Evolutionary conservation across 2,113 vertebrate genomes (phyloP).

Genomic region (Leiothrix lutea): DNA sequence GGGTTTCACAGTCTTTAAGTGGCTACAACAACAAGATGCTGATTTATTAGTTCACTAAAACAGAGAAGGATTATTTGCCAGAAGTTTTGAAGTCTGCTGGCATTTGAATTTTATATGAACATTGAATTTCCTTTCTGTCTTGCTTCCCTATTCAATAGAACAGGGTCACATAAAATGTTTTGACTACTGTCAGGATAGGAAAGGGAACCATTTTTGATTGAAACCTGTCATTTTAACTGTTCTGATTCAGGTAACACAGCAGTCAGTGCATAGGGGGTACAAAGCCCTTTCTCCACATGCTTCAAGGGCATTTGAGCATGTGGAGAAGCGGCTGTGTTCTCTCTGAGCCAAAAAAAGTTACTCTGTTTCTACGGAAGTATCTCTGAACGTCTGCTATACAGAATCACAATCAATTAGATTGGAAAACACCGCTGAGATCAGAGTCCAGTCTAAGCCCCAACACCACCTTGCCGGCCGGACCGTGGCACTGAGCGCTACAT

Average conservation of each 20-base stretch:
- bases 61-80: not conserved
- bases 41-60: not conserved
- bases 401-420: not conserved
- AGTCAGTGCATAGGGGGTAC: accelerated
- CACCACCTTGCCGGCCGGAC: not conserved
- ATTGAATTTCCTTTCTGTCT: not conserved
- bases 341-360: not conserved
- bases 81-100: not conserved
- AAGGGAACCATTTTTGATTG: not conserved
- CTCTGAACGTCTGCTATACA: not conserved
- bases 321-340: accelerated
- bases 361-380: not conserved
- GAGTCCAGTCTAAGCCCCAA: not conserved
- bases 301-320: not conserved
- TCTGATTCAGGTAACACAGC: not conserved
- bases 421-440: not conserved
- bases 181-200: not conserved
- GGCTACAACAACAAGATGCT: not conserved
- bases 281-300: accelerated
- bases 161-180: accelerated
- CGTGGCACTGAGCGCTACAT: accelerated
- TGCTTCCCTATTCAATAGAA: not conserved
- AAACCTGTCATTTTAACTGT: not conserved
- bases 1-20: not conserved
- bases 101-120: not conserved